phyloP scores from a whole-genome alignment of 2,113 vertebrate genomes.

The Puffinus mauretanicus region DNA sequence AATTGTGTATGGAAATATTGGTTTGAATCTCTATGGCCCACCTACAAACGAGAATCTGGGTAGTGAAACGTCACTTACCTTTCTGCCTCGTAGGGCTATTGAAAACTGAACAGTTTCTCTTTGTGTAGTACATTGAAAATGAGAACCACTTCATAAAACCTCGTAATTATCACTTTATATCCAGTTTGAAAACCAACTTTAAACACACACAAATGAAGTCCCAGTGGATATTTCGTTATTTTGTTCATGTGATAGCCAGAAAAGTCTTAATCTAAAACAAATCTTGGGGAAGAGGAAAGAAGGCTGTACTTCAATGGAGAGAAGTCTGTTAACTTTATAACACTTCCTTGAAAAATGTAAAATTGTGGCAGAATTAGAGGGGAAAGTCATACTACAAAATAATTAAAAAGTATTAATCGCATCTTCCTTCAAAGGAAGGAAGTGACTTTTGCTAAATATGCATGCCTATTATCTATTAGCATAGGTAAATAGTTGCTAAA shows the following conservation, averaged over 20 bases:
- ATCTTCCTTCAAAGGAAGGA: neutral
- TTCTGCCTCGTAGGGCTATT: neutral
- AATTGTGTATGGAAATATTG: neutral
- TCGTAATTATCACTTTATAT: neutral
- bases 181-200: neutral
- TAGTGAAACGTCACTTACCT: neutral
- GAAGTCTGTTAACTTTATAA: neutral
- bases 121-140: neutral
- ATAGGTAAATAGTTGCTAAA: neutral
- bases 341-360: neutral
- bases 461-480: neutral
- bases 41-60: neutral
- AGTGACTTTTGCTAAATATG: neutral
- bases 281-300: neutral
- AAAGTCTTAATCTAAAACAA: neutral
- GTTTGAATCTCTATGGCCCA: neutral
- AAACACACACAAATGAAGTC: neutral
- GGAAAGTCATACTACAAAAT: neutral
- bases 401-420: neutral
- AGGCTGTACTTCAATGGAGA: neutral
- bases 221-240: neutral
- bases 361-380: neutral
- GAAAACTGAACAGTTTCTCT: neutral
- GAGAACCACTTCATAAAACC: neutral
- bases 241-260: neutral